A percentile compares a stretch with the other conserved stretches of the same genome.
phyloP scores from a whole-genome alignment of 2,888 invertebrate genomes.

The Alviniconcha strummeri region DNA sequence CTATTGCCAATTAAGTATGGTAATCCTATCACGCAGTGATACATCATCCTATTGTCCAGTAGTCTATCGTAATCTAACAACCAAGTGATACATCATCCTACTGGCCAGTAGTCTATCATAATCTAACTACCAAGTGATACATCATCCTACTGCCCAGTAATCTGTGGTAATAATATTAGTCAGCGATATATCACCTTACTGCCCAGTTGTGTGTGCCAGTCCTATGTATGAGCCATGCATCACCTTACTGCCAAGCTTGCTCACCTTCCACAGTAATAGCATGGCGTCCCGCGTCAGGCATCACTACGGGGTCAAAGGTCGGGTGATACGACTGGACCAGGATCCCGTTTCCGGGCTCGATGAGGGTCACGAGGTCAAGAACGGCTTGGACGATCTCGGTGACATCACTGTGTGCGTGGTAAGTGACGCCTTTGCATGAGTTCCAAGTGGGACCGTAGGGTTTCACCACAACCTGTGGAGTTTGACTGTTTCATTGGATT shows the following conservation, averaged over 20 bases:
- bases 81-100: too few species aligned
- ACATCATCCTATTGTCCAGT: too few species aligned
- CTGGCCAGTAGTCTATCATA: too few species aligned
- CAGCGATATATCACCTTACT: too few species aligned
- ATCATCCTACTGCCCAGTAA: too few species aligned
- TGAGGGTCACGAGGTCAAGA: conserved; percentile 36
- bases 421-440: conserved; percentile 53
- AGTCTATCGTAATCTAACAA: too few species aligned
- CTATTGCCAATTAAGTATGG: too few species aligned
- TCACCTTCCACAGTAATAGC: not conserved
- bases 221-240: too few species aligned
- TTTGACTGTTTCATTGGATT: not conserved
- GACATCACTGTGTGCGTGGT: conserved; percentile 40
- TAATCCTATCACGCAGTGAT: too few species aligned
- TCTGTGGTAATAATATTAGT: too few species aligned
- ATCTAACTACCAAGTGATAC: too few species aligned
- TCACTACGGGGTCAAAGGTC: conserved; percentile 26
- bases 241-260: not conserved
- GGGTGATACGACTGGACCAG: conserved; percentile 52
- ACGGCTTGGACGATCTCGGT: conserved; percentile 42
- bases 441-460: conserved; percentile 53
- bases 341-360: conserved; percentile 45
- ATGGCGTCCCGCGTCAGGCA: conserved; percentile 10
- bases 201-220: too few species aligned
- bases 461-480: conserved; percentile 55